Conservation (phyloP, 2,113 vertebrate species). For the Thalassoma bifasciatum region DNA sequence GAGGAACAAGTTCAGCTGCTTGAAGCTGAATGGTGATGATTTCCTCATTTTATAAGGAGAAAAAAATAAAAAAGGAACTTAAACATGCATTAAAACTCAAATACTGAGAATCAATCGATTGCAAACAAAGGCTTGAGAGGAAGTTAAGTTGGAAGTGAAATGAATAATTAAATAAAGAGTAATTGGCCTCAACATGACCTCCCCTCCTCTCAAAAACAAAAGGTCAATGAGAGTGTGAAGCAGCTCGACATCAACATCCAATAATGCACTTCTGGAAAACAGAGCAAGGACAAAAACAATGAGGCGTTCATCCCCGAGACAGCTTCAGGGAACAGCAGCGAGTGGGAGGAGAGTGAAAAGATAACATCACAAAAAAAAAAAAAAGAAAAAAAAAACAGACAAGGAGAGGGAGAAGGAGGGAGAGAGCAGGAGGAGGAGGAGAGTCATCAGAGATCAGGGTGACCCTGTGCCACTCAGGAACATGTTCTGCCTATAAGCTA, state of each 20-base stretch:
- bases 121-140: conserved; percentile 13
- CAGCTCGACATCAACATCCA: conserved; percentile 63
- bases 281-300: conserved; percentile 80
- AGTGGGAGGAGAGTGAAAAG: conserved; percentile 82
- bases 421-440: conserved; percentile 48
- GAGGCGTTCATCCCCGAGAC: conserved; percentile 80
- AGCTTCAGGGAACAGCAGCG: conserved; percentile 80
- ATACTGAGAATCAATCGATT: background rate
- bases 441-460: conserved; percentile 80
- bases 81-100: background rate
- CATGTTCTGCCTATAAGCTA: conserved; percentile 75
- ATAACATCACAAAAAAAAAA: conserved; percentile 74
- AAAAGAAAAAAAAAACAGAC: conserved; percentile 53
- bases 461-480: conserved; percentile 78
- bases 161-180: conserved; percentile 32
- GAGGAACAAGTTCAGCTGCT: conserved; percentile 8
- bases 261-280: conserved; percentile 61
- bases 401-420: conserved; percentile 57
- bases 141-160: conserved; percentile 12
- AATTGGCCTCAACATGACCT: conserved; percentile 56
- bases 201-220: conserved; percentile 23
- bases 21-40: background rate
- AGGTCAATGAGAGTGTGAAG: conserved; percentile 63
- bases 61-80: background rate
- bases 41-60: background rate